Evolutionary conservation across 2,797 vertebrate species (phyloP).

Genomic region (Acomys russatus): DNA sequence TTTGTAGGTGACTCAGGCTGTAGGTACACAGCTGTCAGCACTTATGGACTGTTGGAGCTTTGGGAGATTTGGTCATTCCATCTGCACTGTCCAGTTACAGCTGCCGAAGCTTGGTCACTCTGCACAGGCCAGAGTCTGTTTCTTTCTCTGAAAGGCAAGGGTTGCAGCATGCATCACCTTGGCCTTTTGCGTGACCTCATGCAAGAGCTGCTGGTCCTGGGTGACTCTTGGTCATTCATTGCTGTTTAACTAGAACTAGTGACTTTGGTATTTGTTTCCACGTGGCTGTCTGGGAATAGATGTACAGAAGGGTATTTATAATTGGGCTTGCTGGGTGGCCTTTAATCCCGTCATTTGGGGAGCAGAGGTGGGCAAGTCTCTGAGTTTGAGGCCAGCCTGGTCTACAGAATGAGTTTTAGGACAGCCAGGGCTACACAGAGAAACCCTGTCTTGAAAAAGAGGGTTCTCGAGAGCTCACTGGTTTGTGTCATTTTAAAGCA

Average conservation of each 20-base stretch:
- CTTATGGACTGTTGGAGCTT: neutral
- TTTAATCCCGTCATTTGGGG: neutral
- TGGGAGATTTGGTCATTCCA: neutral
- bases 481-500: neutral
- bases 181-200: neutral
- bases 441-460: neutral
- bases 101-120: neutral
- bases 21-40: neutral
- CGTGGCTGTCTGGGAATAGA: neutral
- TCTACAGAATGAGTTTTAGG: neutral
- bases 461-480: neutral
- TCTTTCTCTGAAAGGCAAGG: neutral
- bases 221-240: neutral
- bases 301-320: neutral
- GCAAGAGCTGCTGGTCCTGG: neutral
- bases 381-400: neutral
- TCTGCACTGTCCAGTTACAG: rapidly evolving
- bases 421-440: neutral
- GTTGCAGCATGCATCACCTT: rapidly evolving
- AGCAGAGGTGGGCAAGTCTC: neutral
- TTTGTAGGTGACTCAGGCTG: neutral
- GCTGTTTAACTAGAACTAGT: neutral
- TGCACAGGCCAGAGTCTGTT: neutral
- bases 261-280: conserved; percentile 12
- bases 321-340: neutral